phyloP scores from a whole-genome alignment of 2,888 invertebrate species.

The Cyrtodaria siliqua region DNA sequence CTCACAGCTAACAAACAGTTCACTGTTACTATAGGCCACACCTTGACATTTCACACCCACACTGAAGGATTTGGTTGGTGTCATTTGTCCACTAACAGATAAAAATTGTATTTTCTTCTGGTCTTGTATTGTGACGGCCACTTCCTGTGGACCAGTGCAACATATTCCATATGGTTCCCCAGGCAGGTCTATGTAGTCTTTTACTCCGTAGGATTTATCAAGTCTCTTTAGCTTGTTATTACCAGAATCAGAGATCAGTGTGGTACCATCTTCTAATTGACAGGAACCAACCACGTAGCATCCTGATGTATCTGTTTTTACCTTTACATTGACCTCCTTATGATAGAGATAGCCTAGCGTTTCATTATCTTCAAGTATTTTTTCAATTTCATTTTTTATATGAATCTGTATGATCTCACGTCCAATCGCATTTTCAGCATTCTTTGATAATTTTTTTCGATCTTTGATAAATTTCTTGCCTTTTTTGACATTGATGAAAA shows the following conservation, averaged over 20 bases:
- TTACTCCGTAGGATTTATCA: background rate
- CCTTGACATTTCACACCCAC: background rate
- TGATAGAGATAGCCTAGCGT: too few relatives aligned
- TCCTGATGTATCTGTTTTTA: background rate
- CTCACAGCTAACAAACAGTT: constrained; percentile 3
- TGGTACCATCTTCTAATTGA: constrained; percentile 3
- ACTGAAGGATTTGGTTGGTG: background rate
- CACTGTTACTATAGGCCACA: background rate
- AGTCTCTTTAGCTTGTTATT: constrained; percentile 11
- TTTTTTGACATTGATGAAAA: too few relatives aligned
- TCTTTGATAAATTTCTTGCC: too few relatives aligned
- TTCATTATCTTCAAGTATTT: too few relatives aligned
- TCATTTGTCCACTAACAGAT: constrained; percentile 5
- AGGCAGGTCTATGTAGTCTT: background rate
- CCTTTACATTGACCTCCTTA: background rate
- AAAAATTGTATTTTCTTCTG: constrained; percentile 5
- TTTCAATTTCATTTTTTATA: too few relatives aligned
- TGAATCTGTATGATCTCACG: too few relatives aligned
- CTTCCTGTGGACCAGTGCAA: background rate
- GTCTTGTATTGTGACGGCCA: background rate
- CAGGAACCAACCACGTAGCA: background rate
- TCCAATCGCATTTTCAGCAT: too few relatives aligned
- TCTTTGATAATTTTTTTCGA: too few relatives aligned
- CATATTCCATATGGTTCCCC: background rate
- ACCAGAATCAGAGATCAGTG: background rate